Conservation (phyloP, 2,113 vertebrate species). For the Petaurus breviceps region DNA sequence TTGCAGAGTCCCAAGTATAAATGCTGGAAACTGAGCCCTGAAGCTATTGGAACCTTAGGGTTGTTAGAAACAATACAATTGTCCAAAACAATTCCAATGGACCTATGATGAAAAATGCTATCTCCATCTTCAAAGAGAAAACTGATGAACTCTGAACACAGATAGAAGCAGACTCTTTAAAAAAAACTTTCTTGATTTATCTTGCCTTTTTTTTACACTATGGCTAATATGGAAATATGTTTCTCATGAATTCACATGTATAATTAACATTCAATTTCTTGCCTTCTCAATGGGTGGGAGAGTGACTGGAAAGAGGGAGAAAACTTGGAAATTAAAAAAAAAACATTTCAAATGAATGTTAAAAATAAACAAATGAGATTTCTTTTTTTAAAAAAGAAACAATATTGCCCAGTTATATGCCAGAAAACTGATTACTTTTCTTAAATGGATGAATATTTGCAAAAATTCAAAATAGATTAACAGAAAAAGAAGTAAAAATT, state of each 20-base stretch:
- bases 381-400: background rate
- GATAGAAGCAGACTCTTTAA: background rate
- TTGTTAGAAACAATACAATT: background rate
- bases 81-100: background rate
- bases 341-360: background rate
- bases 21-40: background rate
- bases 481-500: background rate
- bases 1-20: background rate
- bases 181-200: background rate
- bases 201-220: background rate
- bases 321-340: background rate
- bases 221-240: background rate
- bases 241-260: background rate
- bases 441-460: background rate
- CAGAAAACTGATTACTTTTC: background rate
- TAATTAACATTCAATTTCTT: background rate
- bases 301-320: background rate
- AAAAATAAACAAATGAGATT: background rate
- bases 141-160: background rate
- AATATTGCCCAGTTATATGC: background rate
- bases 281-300: background rate
- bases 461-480: background rate
- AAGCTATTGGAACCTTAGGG: background rate
- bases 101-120: background rate
- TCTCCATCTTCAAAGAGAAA: background rate